Conservation (phyloP, 2,797 vertebrate genomes). For the Helostoma temminkii region DNA sequence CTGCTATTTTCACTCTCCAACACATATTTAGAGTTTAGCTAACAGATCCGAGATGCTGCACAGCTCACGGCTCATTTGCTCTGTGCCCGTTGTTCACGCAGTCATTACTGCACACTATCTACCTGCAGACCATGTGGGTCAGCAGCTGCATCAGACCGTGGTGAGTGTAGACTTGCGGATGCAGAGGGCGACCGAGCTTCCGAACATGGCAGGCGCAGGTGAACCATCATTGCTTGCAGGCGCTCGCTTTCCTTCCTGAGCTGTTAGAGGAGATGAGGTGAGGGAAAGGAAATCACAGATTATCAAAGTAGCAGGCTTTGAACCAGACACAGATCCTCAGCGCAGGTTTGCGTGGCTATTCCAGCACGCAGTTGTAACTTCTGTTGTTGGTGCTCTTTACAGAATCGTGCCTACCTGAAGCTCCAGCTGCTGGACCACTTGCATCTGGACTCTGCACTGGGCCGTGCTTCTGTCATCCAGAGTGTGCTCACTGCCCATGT, state of each 20-base stretch:
- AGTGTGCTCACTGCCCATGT: conserved; percentile 91
- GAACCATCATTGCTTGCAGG: conserved; percentile 98
- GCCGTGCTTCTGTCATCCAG: conserved; percentile 95
- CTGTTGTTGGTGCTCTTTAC: background rate
- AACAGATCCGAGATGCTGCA: conserved; percentile 72
- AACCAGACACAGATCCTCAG: background rate
- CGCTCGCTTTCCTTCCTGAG: conserved; percentile 97
- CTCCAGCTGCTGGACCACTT: conserved; percentile 94
- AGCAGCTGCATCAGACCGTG: conserved; percentile 7
- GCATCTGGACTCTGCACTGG: conserved; percentile 96
- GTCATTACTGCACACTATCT: conserved; percentile 17
- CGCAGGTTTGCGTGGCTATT: background rate
- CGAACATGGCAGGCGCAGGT: conserved; percentile 96
- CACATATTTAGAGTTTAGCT: conserved; percentile 76
- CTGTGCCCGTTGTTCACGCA: conserved; percentile 36
- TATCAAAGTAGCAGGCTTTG: conserved; percentile 70
- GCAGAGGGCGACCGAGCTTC: conserved; percentile 92
- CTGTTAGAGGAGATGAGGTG: conserved; percentile 83
- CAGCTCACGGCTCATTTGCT: conserved; percentile 86
- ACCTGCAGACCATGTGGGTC: conserved; percentile 65
- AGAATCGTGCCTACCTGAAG: conserved; percentile 86
- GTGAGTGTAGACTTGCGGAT: conserved; percentile 82
- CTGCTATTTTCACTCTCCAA: conserved; percentile 72
- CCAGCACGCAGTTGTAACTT: background rate
- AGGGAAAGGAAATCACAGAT: conserved; percentile 1